Conservation (phyloP, 2,888 invertebrate genomes). For the Seira ritae region DNA sequence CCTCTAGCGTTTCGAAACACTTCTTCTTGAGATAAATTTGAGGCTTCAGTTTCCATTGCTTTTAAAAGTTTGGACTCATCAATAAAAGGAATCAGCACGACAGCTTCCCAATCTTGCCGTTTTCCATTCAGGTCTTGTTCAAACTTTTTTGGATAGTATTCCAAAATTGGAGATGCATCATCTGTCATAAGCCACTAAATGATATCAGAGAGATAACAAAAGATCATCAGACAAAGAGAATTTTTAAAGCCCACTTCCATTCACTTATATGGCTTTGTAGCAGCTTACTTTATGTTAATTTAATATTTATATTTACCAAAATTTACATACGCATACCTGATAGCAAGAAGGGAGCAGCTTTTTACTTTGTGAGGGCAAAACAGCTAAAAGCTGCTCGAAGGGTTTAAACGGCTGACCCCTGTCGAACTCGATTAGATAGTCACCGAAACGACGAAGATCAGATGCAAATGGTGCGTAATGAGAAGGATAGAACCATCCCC, state of each 20-base stretch:
- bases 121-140: conserved; percentile 97
- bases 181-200: conserved; percentile 82
- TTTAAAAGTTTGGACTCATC: conserved; percentile 85
- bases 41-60: conserved; percentile 85
- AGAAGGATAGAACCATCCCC: conserved; percentile 99
- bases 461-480: conserved; percentile 98
- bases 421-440: conserved; percentile 88
- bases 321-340: conserved; percentile 78
- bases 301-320: neutral
- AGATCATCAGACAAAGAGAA: neutral
- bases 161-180: conserved; percentile 86
- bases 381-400: conserved; percentile 92
- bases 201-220: neutral
- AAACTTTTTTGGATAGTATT: conserved; percentile 94
- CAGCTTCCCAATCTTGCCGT: conserved; percentile 96
- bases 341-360: conserved; percentile 86
- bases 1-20: conserved; percentile 87
- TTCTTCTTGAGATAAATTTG: conserved; percentile 83
- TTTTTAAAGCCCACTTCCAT: too few species aligned
- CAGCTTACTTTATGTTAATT: neutral
- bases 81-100: conserved; percentile 95
- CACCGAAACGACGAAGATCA: conserved; percentile 89
- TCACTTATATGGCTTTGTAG: too few species aligned
- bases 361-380: conserved; percentile 87
- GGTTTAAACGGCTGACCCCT: conserved; percentile 92